Evolutionary conservation across 2,797 vertebrate species (phyloP).

Genomic region (Brotula barbata): DNA sequence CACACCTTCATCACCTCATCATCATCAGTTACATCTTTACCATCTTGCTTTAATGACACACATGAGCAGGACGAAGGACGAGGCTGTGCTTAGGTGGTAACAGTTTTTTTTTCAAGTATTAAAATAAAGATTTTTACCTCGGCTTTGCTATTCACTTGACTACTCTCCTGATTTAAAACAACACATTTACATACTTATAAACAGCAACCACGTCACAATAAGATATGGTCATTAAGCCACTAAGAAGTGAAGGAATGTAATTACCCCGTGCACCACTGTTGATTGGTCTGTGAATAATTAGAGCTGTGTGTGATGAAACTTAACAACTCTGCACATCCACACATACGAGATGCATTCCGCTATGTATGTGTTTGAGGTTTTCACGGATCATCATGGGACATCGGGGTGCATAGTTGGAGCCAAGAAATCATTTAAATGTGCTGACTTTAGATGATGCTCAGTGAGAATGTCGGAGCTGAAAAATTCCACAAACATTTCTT

Average conservation of each 20-base stretch:
- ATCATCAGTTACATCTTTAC: no score
- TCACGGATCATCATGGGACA: slow-evolving; percentile 6
- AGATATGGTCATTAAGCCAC: slow-evolving; percentile 11
- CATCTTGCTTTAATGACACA: no score
- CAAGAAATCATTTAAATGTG: slow-evolving; percentile 3
- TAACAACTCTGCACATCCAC: background rate
- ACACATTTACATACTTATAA: background rate
- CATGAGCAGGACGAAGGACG: no score
- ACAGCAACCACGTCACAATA: background rate
- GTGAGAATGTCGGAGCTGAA: background rate
- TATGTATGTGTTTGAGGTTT: slow-evolving; percentile 2
- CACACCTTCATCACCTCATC: no score
- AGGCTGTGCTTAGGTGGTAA: no score
- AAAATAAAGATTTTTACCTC: no score
- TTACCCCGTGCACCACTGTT: slow-evolving; percentile 4
- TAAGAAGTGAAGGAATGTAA: slow-evolving; percentile 7
- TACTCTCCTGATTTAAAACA: background rate
- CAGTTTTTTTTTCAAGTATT: no score
- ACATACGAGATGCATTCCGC: background rate
- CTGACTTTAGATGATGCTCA: slow-evolving; percentile 1
- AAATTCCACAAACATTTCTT: background rate
- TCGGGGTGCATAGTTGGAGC: background rate
- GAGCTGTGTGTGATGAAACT: slow-evolving; percentile 13
- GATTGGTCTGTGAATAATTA: slow-evolving; percentile 27
- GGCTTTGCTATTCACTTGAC: background rate